Base-by-base conservation (phyloP, 2,888 invertebrate genomes). In the Thecophora atra region DNA sequence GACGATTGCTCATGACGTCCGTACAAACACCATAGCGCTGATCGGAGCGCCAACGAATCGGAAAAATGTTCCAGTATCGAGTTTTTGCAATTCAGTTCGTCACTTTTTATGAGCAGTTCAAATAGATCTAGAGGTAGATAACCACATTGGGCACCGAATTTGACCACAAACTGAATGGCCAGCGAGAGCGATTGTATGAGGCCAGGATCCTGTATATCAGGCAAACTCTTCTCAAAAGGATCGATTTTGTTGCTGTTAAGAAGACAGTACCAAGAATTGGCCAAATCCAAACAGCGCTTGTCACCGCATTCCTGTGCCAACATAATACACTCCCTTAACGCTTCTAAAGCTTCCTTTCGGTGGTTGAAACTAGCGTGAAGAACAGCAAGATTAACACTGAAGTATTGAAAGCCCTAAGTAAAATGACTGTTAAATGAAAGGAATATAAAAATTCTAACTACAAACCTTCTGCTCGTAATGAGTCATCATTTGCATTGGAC, bases 251-350 rank as follows among this genome's bases (percentile, higher is more conserved):
- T 87, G 54, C 87, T 83, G 75, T 86, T 88, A 5, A 89, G 88
- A 21, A 91, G 85, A 76, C 91, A 89, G 77, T 94, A 89, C 96
- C 95, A 97, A 65, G 93, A 93, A 81, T 94, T 91, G 69, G 94
- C 94, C 82, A 94, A 91, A 85, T 95, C 95, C 70, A 96, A 88
- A 82, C 96, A 96, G 70, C 93, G 89, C 80, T 92, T 92, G 84
- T 97, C 97, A 73, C 92, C 94, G 72, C 93, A 92, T 87, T 96
- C 95, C 85, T 97, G 96, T 4, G 96, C 94, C 82, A 95, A 89
- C 86, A 92, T 92, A 70, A 97, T 91, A 13, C 96, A 94, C 87
- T 97, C 97, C 78, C 92, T 91, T n/a, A 97, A 89, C 19, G 94
- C 92, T 73, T 91, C 91, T 81, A 93, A 86, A 0, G 95, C 95